phyloP scores from a whole-genome alignment of 2,888 invertebrate species.

The Caenorhabditis virilis region DNA sequence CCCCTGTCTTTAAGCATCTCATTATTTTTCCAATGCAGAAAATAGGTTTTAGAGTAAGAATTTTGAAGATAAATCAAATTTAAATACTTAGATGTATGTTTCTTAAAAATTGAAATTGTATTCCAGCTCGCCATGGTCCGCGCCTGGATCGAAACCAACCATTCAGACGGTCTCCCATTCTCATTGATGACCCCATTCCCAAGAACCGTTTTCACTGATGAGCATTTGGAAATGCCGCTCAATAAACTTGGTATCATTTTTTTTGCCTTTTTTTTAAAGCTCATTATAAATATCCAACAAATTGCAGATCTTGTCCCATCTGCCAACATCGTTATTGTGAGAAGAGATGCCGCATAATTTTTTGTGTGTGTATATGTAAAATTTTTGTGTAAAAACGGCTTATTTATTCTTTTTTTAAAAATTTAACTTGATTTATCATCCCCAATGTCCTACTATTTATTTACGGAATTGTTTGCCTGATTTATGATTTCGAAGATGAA shows the following conservation, averaged over 20 bases:
- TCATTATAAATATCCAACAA: too few relatives aligned
- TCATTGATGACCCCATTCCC: slow-evolving; percentile 90
- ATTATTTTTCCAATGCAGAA: too few relatives aligned
- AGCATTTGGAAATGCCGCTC: slow-evolving; percentile 87
- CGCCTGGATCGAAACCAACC: slow-evolving; percentile 84
- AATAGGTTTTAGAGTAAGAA: too few relatives aligned
- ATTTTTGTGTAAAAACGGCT: too few relatives aligned
- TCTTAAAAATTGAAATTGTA: too few relatives aligned
- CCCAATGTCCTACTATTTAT: neutral
- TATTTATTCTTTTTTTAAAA: neutral
- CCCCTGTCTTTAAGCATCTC: too few relatives aligned
- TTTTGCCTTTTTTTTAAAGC: neutral
- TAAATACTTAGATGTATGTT: neutral
- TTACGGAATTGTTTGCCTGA: neutral
- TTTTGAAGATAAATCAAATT: too few relatives aligned
- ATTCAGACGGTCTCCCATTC: slow-evolving; percentile 78
- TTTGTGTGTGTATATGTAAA: too few relatives aligned
- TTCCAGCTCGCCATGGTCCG: slow-evolving; percentile 83
- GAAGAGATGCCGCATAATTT: too few relatives aligned
- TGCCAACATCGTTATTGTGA: slow-evolving; percentile 22
- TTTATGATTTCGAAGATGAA: neutral
- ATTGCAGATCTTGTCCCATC: slow-evolving; percentile 35
- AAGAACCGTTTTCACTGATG: slow-evolving; percentile 81
- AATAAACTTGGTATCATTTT: slow-evolving; percentile 78
- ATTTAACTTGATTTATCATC: neutral